Evolutionary conservation across 2,113 vertebrate species (phyloP), one percentile per base, ranked within the genome.

Genomic region (Peromyscus maniculatus): DNA sequence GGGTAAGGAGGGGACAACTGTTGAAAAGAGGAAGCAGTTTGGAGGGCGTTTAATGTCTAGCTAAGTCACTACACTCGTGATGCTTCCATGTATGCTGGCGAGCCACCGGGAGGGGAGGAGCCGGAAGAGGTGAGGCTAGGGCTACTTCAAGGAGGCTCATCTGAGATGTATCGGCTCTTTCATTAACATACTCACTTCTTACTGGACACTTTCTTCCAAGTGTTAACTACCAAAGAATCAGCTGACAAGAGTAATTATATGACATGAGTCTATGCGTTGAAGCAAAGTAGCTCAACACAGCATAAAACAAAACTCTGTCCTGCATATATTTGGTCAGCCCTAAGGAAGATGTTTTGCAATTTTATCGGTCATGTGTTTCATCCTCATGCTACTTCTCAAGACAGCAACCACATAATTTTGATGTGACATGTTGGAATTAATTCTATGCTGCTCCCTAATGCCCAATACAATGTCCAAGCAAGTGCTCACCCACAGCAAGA

Each of bases 401-500:
- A 62, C 28, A 92, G 22, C 15, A 93, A 86, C 49, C 33, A 31
- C 33, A 55, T 66, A 59, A 49, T 91, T 71, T 93, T 97, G 87
- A 96, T 69, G 46, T 46, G 93, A 66, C 49, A 84, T 43, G 26
- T 62, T 91, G 91, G 96, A 92, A 95, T 75, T 55, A 96, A 94
- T 75, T 79, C 83, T 69, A 52, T 91, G 17, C 26, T 62, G 10
- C 26, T 95, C 59, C 89, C 78, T 16, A 67, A 74, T 66, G n/a
- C 21, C 92, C 52, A 78, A 13, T 49, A 33, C 36, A 39, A 33
- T 74, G 94, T 89, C 22, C 17, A 57, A 78, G 52, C 59, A 67
- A 57, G 62, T 78, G 66, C 49, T 93, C 46, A 43, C 28, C 39
- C 67, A 57, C 46, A 83, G 83, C 69, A 88, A 39, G 75, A 39